A percentile compares a stretch with the other conserved stretches of the same genome.
phyloP scores from a whole-genome alignment of 2,888 invertebrate species.

The Pseudolycoriella hygida region DNA sequence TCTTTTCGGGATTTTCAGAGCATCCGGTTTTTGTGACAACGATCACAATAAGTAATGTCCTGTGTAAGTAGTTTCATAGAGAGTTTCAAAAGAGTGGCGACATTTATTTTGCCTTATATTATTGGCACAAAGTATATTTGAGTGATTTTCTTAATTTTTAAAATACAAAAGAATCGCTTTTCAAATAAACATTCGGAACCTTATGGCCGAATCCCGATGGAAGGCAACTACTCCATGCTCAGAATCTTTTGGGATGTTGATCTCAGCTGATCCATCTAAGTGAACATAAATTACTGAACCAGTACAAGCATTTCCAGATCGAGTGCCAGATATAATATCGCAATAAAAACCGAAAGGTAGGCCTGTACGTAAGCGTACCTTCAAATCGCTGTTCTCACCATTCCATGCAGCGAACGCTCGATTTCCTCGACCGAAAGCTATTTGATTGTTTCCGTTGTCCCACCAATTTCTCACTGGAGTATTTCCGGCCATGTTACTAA shows the following conservation, averaged over 20 bases:
- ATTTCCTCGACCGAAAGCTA: slow-evolving; percentile 56
- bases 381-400: slow-evolving; percentile 8
- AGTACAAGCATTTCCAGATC: slow-evolving; percentile 35
- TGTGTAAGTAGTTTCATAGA: too few relatives aligned
- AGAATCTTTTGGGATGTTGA: slow-evolving; percentile 25
- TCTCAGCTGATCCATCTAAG: slow-evolving; percentile 12
- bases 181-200: too few relatives aligned
- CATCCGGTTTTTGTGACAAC: too few relatives aligned
- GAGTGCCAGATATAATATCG: slow-evolving; percentile 52
- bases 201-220: slow-evolving; percentile 19
- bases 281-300: slow-evolving; percentile 29
- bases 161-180: too few relatives aligned
- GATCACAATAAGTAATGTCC: too few relatives aligned
- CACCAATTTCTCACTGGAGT: slow-evolving; percentile 45
- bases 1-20: too few relatives aligned
- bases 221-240: slow-evolving; percentile 43
- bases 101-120: too few relatives aligned
- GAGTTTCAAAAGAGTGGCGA: too few relatives aligned
- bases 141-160: too few relatives aligned
- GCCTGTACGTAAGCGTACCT: slow-evolving; percentile 34
- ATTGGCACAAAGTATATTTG: too few relatives aligned
- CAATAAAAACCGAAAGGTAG: slow-evolving; percentile 58
- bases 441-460: slow-evolving; percentile 56
- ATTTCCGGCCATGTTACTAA: slow-evolving; percentile 41
- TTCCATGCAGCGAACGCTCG: slow-evolving; percentile 55